Evolutionary conservation across 1,140 invertebrate genomes (phyloP).

Genomic region (Andrena cerasifolii): DNA sequence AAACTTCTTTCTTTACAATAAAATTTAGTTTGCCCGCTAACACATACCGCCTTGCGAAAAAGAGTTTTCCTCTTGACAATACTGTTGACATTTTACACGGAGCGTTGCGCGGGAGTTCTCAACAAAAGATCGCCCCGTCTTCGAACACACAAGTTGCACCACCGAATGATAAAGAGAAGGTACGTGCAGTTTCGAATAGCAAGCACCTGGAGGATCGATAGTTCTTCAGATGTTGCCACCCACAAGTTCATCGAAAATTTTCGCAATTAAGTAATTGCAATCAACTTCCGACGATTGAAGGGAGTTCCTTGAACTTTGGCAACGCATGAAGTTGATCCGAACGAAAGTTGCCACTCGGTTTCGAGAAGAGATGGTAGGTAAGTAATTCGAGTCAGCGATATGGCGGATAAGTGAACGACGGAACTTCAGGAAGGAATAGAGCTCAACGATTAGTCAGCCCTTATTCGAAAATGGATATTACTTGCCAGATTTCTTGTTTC

Average conservation of each 20-base stretch:
- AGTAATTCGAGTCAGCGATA: background rate
- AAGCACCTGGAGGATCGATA: constrained; percentile 15
- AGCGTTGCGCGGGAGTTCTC: constrained; percentile 9
- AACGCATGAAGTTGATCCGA: constrained; percentile 28
- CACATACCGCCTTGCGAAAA: background rate
- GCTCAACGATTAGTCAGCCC: background rate
- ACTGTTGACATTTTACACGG: background rate
- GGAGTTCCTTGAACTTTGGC: background rate
- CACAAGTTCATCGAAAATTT: constrained; percentile 8
- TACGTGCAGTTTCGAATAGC: constrained; percentile 3
- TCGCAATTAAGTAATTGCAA: constrained; percentile 33
- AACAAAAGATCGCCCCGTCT: constrained; percentile 17
- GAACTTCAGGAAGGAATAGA: background rate
- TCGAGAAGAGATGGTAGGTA: background rate
- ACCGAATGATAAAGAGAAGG: background rate
- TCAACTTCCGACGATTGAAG: constrained; percentile 7
- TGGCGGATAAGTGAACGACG: background rate
- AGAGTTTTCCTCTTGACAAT: constrained; percentile 5
- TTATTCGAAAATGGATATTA: background rate
- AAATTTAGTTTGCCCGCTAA: constrained; percentile 12
- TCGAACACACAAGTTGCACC: background rate
- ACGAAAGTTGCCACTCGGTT: constrained; percentile 23
- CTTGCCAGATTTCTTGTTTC: background rate
- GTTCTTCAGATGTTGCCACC: background rate
- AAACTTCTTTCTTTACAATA: constrained; percentile 13